A percentile compares a stretch with the other conserved stretches of the same genome.
Evolutionary conservation across 2,113 vertebrate genomes (phyloP).

Genomic region (Ochotona curzoniae): DNA sequence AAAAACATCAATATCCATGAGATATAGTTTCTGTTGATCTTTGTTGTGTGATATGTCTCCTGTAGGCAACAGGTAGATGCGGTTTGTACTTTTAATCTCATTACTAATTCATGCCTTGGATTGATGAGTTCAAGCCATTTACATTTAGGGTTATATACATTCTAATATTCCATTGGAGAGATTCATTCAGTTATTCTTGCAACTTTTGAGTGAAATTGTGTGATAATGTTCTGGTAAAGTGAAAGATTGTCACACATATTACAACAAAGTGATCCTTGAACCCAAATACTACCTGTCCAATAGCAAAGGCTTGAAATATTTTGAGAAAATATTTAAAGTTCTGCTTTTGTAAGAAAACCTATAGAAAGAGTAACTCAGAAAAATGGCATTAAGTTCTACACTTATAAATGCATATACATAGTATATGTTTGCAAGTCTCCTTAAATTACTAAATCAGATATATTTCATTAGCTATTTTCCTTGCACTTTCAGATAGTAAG

Average conservation of each 20-base stretch:
- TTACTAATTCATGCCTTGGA: no score
- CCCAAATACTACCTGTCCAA: neutral
- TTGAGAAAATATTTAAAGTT: neutral
- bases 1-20: no score
- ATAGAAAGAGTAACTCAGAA: neutral
- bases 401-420: neutral
- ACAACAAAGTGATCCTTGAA: neutral
- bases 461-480: neutral
- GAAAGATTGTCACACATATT: neutral
- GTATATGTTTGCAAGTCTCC: neutral
- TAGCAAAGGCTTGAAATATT: neutral
- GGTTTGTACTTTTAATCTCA: no score
- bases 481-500: neutral
- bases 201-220: neutral
- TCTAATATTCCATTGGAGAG: neutral
- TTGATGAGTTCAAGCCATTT: no score
- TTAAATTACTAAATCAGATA: neutral
- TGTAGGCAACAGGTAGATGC: no score
- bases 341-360: neutral
- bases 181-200: neutral
- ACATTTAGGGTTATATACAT: neutral
- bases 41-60: no score
- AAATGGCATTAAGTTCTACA: neutral
- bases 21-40: no score
- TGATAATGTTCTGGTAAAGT: neutral